Evolutionary conservation across 1,140 invertebrate species (phyloP).

Genomic region (Procambarus virginalis): DNA sequence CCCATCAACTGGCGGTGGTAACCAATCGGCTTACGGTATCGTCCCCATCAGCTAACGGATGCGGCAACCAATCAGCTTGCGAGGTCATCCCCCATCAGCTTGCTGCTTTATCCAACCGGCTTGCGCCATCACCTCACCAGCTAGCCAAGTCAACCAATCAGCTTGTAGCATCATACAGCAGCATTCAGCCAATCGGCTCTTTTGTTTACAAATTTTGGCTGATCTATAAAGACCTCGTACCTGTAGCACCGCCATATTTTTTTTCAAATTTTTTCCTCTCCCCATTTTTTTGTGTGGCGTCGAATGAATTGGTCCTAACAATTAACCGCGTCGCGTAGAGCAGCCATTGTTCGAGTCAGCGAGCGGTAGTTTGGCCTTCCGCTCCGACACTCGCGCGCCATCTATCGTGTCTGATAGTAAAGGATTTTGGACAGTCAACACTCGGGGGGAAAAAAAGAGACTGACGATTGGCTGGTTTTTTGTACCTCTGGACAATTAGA

Average conservation of each 20-base stretch:
- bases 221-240: too few relatives aligned
- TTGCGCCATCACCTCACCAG: too few relatives aligned
- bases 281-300: background rate
- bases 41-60: too few relatives aligned
- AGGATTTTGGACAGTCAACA: background rate
- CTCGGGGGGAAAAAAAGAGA: too few relatives aligned
- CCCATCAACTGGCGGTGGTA: too few relatives aligned
- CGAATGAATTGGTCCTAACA: background rate
- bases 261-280: background rate
- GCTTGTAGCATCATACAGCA: background rate
- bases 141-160: background rate
- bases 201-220: too few relatives aligned
- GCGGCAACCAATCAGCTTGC: too few relatives aligned
- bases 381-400: background rate
- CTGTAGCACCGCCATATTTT: too few relatives aligned
- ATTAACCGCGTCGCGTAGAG: background rate
- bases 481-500: background rate
- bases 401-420: background rate
- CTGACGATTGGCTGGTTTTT: background rate
- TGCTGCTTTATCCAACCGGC: too few relatives aligned
- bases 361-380: background rate
- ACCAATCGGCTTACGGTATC: too few relatives aligned
- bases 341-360: background rate
- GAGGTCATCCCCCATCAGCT: too few relatives aligned
- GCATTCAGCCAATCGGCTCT: too few relatives aligned